Conservation (phyloP, 35 echinoderm and acorn worm species). For the Hemicentrotus pulcherrimus region DNA sequence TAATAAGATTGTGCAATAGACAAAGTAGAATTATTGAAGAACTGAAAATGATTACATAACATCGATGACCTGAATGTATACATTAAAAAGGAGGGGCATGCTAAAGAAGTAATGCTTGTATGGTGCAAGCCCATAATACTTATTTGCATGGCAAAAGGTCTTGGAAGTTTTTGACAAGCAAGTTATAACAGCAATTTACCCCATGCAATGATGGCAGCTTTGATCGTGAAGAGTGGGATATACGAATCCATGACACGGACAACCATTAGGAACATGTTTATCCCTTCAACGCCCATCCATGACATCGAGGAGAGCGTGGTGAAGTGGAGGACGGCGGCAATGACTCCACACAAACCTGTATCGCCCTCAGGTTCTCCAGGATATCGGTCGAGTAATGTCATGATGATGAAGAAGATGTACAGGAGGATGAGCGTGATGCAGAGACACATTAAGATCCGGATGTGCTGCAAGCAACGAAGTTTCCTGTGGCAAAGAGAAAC, state of each 20-base stretch:
- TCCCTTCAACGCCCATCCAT: constrained; percentile 59
- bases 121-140: no score
- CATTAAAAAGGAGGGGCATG: no score
- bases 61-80: no score
- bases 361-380: neutral
- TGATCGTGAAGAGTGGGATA: constrained; percentile 45
- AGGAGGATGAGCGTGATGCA: constrained; percentile 44
- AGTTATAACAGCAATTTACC: no score
- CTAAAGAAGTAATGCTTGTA: no score
- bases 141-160: no score
- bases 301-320: constrained; percentile 36
- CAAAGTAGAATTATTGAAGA: no score
- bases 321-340: constrained; percentile 47
- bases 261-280: constrained; percentile 63
- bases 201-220: neutral
- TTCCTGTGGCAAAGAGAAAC: neutral
- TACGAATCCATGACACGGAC: constrained; percentile 57
- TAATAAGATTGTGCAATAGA: no score
- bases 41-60: no score
- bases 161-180: no score
- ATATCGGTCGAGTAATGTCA: neutral
- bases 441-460: constrained; percentile 46
- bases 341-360: constrained; percentile 21
- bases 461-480: constrained; percentile 44
- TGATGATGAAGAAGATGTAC: constrained; percentile 42